Base-by-base conservation (phyloP, 2,797 vertebrate species). In the Aldrovandia affinis region DNA sequence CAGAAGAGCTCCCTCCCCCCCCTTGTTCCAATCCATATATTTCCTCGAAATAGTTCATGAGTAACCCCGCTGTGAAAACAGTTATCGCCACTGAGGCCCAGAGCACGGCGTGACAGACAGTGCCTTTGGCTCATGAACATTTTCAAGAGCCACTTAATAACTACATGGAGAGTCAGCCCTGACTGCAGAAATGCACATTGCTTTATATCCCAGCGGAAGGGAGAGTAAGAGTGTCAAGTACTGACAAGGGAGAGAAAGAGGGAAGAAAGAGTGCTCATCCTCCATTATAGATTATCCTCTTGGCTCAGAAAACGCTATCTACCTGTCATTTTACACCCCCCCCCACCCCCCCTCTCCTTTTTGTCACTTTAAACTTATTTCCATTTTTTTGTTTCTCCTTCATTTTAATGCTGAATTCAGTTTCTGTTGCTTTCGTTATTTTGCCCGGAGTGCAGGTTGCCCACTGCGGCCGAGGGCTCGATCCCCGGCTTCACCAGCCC, bases 301-400 rank as follows among this genome's bases (percentile, higher is more conserved):
- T 73, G 68, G 68, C 73, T 44, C 73, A 47, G 73, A 77, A 77
- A 77, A 77, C 18, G 6, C 73, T 42, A 18, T 39, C 33, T 73
- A 39, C 36, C 68, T 73, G 68, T 42, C 68, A 18, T 73, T 73
- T 22, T 42, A 8, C 73, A 77, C 7, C 39, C 42, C 14, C 73
- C 20, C 50, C 4, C 50, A 52, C 50, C 4, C 50, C 4, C 50
- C 4, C 50, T 4, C 50, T 4, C 12, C 50, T 5, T 77, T 47
- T 77, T 77, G 39, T 44, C 44, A 47, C 44, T 47, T 44, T 73
- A 65, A 42, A 33, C 63, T 70, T 8, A 73, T 73, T 77, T 77
- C 20, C 6, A 52, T 52, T 52, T 52, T 12, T 12, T 52, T 14
- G 2, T n/a, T 8, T 10, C 42, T 22, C 42, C 9, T 4, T 77